A percentile compares a stretch with the other conserved stretches of the same genome.
Evolutionary conservation across 2,113 vertebrate genomes (phyloP).

Genomic region (Nothobranchius kuhntae): DNA sequence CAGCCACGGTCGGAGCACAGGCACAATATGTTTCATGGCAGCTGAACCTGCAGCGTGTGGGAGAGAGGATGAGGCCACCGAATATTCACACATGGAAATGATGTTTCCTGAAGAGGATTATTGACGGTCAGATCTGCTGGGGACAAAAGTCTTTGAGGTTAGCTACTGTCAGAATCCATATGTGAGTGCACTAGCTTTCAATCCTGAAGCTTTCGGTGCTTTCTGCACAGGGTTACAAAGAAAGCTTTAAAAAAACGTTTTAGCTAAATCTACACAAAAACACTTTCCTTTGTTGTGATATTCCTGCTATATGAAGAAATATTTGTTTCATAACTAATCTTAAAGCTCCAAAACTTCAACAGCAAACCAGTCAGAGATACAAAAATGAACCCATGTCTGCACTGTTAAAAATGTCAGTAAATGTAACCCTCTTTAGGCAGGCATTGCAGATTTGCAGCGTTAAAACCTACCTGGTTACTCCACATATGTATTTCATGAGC

Average conservation of each 20-base stretch:
- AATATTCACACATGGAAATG: conserved; percentile 54
- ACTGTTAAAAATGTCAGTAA: too few relatives aligned
- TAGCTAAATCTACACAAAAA: too few relatives aligned
- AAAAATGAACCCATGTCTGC: too few relatives aligned
- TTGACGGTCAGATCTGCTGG: conserved; percentile 25
- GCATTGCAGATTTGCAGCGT: too few relatives aligned
- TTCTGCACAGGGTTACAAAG: background rate
- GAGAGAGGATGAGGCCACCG: conserved; percentile 40
- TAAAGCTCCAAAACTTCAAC: background rate
- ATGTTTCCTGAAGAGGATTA: conserved; percentile 64
- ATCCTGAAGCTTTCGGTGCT: background rate
- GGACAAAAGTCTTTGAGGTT: conserved; percentile 32
- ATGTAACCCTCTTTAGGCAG: too few relatives aligned
- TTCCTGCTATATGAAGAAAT: background rate
- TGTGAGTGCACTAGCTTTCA: conserved; percentile 7
- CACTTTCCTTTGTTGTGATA: background rate
- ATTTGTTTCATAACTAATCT: background rate
- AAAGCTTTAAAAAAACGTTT: background rate
- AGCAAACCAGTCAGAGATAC: too few relatives aligned
- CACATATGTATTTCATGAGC: too few relatives aligned
- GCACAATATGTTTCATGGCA: conserved; percentile 38
- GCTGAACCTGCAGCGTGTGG: conserved; percentile 45
- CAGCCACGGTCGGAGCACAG: conserved; percentile 45
- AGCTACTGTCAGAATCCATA: background rate
- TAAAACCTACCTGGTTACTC: too few relatives aligned